Conservation (phyloP, 2,113 vertebrate species). For the Etia nguti region DNA sequence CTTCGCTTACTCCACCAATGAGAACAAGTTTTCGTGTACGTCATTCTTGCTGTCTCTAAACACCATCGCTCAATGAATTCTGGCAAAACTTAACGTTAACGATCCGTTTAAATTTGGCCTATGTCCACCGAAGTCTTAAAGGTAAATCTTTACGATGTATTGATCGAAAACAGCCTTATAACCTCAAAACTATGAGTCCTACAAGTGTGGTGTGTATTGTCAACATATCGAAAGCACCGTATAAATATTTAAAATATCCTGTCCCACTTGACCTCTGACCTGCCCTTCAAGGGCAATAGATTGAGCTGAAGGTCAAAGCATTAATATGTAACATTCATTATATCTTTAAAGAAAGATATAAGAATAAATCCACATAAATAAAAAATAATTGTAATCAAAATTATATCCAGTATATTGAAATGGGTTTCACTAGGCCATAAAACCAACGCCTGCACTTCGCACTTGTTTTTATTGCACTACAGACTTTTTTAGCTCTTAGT, state of each 20-base stretch:
- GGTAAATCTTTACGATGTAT: background rate
- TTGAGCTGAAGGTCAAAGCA: background rate
- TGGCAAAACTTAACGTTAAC: background rate
- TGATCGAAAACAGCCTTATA: background rate
- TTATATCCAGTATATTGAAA: background rate
- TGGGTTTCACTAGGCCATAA: background rate
- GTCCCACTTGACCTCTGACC: background rate
- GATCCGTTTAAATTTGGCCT: background rate
- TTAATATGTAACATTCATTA: rapidly evolving
- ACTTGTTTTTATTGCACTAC: background rate
- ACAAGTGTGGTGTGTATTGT: background rate
- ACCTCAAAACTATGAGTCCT: background rate
- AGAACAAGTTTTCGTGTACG: background rate
- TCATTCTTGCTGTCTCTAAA: background rate
- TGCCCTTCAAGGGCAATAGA: background rate
- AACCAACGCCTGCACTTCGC: background rate
- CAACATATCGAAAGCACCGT: background rate
- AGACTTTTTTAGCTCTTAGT: background rate
- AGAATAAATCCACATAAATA: background rate
- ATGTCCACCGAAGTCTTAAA: rapidly evolving
- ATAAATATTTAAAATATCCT: background rate
- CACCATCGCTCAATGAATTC: background rate
- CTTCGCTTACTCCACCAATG: background rate
- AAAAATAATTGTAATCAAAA: background rate
- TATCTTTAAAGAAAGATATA: background rate